Conservation (phyloP, 2,888 invertebrate genomes). For the Dyspetes luteomarginatus region DNA sequence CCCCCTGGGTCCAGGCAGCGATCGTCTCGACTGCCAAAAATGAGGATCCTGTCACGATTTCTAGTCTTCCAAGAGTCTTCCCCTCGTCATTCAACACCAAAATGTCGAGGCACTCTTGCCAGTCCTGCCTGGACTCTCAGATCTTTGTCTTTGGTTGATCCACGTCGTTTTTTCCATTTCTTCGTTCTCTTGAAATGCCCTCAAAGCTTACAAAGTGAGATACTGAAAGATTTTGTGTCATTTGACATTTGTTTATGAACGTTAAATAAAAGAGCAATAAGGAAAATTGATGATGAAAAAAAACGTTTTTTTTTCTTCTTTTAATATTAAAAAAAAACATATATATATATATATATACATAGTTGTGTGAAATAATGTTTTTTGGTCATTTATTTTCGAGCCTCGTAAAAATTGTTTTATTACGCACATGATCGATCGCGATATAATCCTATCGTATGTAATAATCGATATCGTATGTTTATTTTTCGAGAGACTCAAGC, state of each 20-base stretch:
- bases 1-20: background rate
- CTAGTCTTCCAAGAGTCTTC: background rate
- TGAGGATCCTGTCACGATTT: background rate
- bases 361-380: background rate
- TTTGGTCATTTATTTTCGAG: background rate
- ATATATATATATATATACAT: background rate
- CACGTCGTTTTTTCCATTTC: slow-evolving; percentile 15
- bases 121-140: slow-evolving; percentile 40
- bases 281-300: too few relatives aligned
- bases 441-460: slow-evolving; percentile 6
- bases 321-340: background rate
- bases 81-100: slow-evolving; percentile 4
- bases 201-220: background rate
- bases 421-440: background rate
- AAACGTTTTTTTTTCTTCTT: too few relatives aligned
- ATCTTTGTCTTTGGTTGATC: slow-evolving; percentile 57
- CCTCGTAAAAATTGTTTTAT: background rate
- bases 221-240: background rate
- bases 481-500: too few relatives aligned
- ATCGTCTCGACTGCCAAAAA: slow-evolving; percentile 18
- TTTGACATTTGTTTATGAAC: background rate
- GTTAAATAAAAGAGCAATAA: background rate
- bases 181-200: background rate
- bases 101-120: slow-evolving; percentile 58
- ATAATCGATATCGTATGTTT: too few relatives aligned